A percentile compares a stretch with the other conserved stretches of the same genome.
phyloP scores from a whole-genome alignment of 2,888 invertebrate genomes.

The Ctena decussata region DNA sequence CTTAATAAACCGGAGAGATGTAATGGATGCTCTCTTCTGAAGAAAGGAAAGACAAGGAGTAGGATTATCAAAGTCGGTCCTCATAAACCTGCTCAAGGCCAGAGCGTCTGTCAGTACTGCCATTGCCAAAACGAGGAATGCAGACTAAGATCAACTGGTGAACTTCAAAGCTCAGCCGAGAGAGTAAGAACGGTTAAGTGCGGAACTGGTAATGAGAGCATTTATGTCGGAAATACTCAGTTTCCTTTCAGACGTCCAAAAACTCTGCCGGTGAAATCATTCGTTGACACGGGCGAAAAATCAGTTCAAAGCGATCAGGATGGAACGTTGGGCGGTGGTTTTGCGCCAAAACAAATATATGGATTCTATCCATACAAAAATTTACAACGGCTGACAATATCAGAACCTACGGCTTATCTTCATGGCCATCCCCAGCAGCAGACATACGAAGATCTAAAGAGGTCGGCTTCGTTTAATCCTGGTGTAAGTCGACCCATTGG shows the following conservation, averaged over 20 bases:
- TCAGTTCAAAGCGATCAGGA: not conserved
- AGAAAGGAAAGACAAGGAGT: not conserved
- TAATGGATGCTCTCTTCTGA: not conserved
- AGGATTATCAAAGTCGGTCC: not conserved
- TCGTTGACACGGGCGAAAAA: not conserved
- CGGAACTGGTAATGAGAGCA: not conserved
- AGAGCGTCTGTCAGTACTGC: not conserved
- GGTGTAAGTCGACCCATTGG: not conserved
- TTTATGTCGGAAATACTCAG: slow-evolving; percentile 38
- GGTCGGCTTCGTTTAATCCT: not conserved
- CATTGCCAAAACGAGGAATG: not conserved
- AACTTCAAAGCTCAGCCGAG: not conserved
- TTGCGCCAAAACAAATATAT: not conserved
- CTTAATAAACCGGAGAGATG: not conserved
- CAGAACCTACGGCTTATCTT: not conserved
- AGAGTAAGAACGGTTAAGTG: not conserved
- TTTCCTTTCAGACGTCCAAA: slow-evolving; percentile 60
- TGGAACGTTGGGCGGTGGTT: not conserved
- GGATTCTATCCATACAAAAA: not conserved
- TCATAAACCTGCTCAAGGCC: not conserved
- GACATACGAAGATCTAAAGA: not conserved
- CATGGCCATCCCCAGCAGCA: not conserved
- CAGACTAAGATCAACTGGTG: not conserved
- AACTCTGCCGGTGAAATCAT: slow-evolving; percentile 39
- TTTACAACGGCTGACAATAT: not conserved